phyloP scores from a whole-genome alignment of 2,888 invertebrate genomes.

The Agonum fuliginosum region DNA sequence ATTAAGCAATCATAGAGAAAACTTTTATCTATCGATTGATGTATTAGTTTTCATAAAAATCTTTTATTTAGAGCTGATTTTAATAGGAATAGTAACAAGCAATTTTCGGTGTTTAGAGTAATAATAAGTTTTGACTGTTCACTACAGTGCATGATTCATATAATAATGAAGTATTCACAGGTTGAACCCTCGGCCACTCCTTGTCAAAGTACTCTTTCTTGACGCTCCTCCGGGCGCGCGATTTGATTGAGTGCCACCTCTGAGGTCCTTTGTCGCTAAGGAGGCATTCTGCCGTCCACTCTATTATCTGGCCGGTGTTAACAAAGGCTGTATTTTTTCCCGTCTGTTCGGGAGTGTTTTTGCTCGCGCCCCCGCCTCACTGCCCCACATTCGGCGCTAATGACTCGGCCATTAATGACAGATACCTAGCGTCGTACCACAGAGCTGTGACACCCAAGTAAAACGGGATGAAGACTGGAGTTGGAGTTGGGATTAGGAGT shows the following conservation, averaged over 20 bases:
- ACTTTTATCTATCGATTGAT: too few species aligned
- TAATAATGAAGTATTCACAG: too few species aligned
- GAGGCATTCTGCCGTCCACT: conserved; percentile 47
- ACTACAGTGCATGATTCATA: too few species aligned
- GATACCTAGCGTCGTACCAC: conserved; percentile 36
- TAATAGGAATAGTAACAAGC: too few species aligned
- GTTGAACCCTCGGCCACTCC: background rate
- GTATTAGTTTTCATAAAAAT: too few species aligned
- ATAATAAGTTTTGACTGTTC: too few species aligned
- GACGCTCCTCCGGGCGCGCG: background rate
- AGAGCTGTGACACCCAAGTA: background rate
- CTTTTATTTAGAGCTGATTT: too few species aligned
- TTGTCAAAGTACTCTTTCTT: background rate
- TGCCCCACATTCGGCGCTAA: conserved; percentile 39
- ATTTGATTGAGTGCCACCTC: conserved; percentile 48
- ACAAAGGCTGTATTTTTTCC: conserved; percentile 47
- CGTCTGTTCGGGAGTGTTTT: conserved; percentile 39
- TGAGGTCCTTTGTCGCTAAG: conserved; percentile 47
- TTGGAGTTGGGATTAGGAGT: conserved; percentile 11
- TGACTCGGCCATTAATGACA: conserved; percentile 51
- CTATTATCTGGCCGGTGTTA: conserved; percentile 54
- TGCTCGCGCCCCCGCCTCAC: conserved; percentile 13
- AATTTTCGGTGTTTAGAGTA: too few species aligned
- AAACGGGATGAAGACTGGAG: background rate
- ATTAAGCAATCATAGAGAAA: too few species aligned